Conservation (phyloP, 2,888 invertebrate genomes). For the Trilocha varians region DNA sequence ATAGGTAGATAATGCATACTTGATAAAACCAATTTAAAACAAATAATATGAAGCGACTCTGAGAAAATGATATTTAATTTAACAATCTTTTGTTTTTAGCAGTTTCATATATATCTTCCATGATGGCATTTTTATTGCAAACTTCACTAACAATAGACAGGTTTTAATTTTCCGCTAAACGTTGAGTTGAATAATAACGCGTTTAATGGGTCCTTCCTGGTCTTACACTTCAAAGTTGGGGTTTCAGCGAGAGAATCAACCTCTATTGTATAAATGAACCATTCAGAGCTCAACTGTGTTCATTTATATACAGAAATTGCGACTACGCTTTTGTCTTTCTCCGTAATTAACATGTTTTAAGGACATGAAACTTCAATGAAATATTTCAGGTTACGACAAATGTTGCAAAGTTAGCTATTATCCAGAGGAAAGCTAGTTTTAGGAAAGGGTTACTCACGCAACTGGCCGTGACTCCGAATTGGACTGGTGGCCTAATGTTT, state of each 20-base stretch:
- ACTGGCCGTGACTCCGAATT: no score
- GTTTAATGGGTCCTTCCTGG: conserved; percentile 44
- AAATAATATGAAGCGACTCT: no score
- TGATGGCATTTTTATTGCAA: no score
- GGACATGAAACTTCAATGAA: background rate
- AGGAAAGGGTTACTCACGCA: no score
- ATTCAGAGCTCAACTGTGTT: background rate
- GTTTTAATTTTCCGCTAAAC: conserved; percentile 57
- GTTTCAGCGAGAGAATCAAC: conserved; percentile 26
- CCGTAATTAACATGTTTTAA: background rate
- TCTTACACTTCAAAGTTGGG: conserved; percentile 38
- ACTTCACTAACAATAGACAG: conserved; percentile 29
- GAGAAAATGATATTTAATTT: no score
- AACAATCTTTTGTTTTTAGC: no score
- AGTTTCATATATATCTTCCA: no score
- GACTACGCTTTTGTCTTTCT: background rate
- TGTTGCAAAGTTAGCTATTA: background rate
- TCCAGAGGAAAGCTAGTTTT: no score
- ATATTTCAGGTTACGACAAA: background rate
- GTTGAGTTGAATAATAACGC: conserved; percentile 46
- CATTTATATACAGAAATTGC: background rate
- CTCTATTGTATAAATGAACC: background rate
- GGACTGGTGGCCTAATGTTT: no score
- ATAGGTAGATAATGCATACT: no score
- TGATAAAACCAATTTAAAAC: no score